phyloP scores from a whole-genome alignment of 2,797 vertebrate genomes.

The Sternotherus odoratus region DNA sequence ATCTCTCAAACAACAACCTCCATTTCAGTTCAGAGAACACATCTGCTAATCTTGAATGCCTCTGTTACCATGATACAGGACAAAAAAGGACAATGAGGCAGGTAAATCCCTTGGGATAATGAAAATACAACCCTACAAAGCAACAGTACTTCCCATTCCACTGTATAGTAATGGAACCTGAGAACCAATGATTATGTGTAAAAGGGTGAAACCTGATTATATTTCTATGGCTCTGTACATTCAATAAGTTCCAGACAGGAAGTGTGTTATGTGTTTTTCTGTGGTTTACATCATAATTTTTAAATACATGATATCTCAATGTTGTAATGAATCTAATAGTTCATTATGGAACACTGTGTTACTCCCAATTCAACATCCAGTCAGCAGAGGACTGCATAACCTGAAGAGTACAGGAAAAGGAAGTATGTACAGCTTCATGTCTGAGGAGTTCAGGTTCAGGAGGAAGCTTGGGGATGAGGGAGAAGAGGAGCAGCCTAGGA shows the following conservation, averaged over 20 bases:
- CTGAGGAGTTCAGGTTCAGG: background rate
- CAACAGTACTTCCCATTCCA: background rate
- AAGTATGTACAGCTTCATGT: background rate
- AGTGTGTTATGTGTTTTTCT: background rate
- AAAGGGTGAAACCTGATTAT: background rate
- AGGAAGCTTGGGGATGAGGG: background rate
- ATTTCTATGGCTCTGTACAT: background rate
- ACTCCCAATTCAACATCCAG: background rate
- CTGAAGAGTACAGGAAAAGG: background rate
- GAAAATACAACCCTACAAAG: background rate
- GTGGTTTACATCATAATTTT: background rate
- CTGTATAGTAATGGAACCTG: background rate
- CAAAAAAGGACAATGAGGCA: constrained; percentile 2
- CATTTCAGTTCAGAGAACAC: background rate
- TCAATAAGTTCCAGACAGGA: background rate
- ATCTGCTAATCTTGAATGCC: background rate
- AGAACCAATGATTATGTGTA: background rate
- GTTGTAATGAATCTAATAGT: background rate
- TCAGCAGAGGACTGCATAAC: background rate
- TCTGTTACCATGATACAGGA: background rate
- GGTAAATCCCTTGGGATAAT: background rate
- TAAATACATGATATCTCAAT: background rate
- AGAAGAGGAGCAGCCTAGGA: background rate
- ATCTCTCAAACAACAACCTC: constrained; percentile 5
- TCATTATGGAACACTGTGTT: background rate